phyloP scores from a whole-genome alignment of 1,140 invertebrate genomes.

The Atta cephalotes region DNA sequence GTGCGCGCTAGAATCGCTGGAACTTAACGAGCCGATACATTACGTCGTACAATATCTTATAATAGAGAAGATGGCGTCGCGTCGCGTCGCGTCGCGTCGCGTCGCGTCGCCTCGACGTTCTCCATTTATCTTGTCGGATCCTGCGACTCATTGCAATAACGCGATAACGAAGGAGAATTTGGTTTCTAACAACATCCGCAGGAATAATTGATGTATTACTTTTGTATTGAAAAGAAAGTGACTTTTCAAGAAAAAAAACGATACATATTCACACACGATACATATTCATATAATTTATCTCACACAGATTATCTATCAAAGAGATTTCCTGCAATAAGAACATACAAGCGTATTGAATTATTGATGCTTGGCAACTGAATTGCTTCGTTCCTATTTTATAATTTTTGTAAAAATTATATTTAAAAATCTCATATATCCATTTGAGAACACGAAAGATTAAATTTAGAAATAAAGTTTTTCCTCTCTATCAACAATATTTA shows the following conservation, averaged over 20 bases:
- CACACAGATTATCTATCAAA: no score
- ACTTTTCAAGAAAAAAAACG: background rate
- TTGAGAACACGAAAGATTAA: background rate
- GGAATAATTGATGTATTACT: background rate
- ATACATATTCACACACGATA: background rate
- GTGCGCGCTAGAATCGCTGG: constrained; percentile 39
- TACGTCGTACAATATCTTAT: constrained; percentile 63
- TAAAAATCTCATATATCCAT: background rate
- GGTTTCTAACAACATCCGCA: background rate
- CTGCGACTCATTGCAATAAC: background rate
- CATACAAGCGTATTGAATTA: background rate
- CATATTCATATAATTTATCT: background rate
- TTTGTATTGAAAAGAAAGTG: background rate
- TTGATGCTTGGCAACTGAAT: background rate
- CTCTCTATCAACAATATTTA: background rate
- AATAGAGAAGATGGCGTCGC: constrained; percentile 38
- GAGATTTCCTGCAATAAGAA: no score
- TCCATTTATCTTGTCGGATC: constrained; percentile 25
- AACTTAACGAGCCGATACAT: constrained; percentile 78
- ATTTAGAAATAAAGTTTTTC: background rate
- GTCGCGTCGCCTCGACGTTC: background rate
- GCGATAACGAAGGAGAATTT: background rate
- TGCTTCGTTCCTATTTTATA: background rate
- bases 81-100: background rate
- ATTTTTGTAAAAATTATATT: background rate